Base-by-base conservation (phyloP, 2,797 vertebrate species). In the Eulemur albifrons region DNA sequence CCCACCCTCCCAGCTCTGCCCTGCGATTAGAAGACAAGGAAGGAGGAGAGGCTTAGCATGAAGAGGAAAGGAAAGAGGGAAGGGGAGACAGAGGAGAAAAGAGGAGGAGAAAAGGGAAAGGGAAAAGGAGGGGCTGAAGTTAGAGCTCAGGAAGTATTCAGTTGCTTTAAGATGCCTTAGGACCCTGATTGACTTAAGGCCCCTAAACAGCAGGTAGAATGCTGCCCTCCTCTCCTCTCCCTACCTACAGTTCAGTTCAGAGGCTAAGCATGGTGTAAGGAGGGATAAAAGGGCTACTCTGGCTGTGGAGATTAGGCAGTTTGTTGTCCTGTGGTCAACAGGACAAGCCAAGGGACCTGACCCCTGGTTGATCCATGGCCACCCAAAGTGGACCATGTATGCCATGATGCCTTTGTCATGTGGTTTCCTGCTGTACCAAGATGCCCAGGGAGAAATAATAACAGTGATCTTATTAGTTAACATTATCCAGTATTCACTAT, bases 371-470 rank as follows among this genome's bases (percentile, higher is more conserved):
- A 14, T 27, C n/a, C 17, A 12, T 8, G 20, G 45, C 61, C n/a
- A 50, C 21, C 21, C 38, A 18, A 10, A 63, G 35, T 43, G 1
- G 2, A 63, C 21, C 17, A 5, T 1, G 5, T 48, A 9, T 0
- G 3, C 35, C 43, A 4, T 9, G 3, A n/a, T 2, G 23, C 38
- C n/a, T 67, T n/a, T 32, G 20, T 67, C 45, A 77, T 90, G n/a
- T 38, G 54, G 30, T 35, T 82, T 27, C n/a, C 43, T 59, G n/a
- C 9, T 50, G 57, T 45, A 40, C 35, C 59, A 12, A 54, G 57
- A 75, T 69, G 69, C 35, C 48, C 48, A 35, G 59, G 40, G 72
- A 94, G 67, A 85, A 81, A 45, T n/a, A 45, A 35, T 67, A 73
- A 57, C 57, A 32, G 35, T 90, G 27, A 61, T 38, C 54, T 45